These are phyloP conservation scores for Melanophora roralis DNA, from an alignment of 2,888 invertebrate species.

Conservation along the genomic window DNA sequence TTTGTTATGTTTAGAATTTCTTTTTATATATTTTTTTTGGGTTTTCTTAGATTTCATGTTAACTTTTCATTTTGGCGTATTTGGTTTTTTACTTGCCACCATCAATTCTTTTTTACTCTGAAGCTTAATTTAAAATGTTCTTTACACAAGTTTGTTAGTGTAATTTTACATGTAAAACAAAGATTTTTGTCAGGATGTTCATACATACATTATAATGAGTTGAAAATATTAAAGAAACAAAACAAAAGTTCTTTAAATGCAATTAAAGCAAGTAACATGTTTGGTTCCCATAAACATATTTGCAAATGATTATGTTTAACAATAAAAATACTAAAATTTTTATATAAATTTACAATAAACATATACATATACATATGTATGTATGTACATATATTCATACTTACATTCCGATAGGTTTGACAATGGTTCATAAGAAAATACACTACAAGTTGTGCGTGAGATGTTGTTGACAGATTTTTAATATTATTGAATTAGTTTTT, in stretches of 20 bases:
- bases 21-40: conserved; percentile 31
- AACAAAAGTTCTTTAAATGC: neutral
- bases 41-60: conserved; percentile 10
- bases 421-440: too few species aligned
- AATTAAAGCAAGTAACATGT: conserved; percentile 42
- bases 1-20: conserved; percentile 70
- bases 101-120: neutral
- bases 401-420: too few species aligned
- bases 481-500: too few species aligned
- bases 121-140: conserved; percentile 17
- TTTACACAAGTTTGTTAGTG: neutral
- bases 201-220: neutral
- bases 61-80: conserved; percentile 3
- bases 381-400: too few species aligned
- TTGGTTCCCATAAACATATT: conserved; percentile 40
- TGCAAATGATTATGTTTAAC: conserved; percentile 7
- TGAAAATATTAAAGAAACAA: conserved; percentile 11
- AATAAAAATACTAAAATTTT: too few species aligned
- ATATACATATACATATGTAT: too few species aligned
- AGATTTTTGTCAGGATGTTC: conserved; percentile 36
- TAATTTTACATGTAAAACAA: conserved; percentile 16
- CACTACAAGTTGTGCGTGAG: too few species aligned
- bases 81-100: conserved; percentile 8
- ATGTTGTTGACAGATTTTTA: too few species aligned
- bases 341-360: too few species aligned